Base-by-base conservation (phyloP, 2,113 vertebrate genomes). In the Symphodus melops region DNA sequence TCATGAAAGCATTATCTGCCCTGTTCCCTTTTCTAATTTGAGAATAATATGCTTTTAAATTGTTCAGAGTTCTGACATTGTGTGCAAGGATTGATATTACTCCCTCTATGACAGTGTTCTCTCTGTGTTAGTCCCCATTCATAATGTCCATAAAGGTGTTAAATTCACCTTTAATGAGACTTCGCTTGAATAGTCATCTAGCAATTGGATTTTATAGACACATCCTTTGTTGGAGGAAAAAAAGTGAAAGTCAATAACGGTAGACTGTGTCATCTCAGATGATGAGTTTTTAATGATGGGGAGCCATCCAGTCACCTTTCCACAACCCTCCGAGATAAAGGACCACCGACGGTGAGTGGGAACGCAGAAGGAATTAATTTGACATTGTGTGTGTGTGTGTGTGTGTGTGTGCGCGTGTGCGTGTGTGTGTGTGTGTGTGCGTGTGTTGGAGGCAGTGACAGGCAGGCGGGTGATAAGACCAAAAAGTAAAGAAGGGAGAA, bases 251-350 rank as follows among this genome's bases (percentile, higher is more conserved):
- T 88, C 86, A 84, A 89, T 87, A 87, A 85, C 46, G 46, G 72
- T 49, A 78, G 86, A 82, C 56, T 60, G 81, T 81, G 85, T 92
- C 85, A 88, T 86, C 81, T 81, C 53, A 85, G 72, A 88, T 85
- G 85, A 92, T 90, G 88, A 86, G 87, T 69, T 91, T 92, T 89
- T 88, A 90, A 92, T 91, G 88, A 91, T 17, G 37, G 85, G 77
- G 81, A 85, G 84, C 61, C 49, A 68, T 77, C 75, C 75, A 86
- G 86, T 88, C 90, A 90, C 89, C 79, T 87, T 85, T 83, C 60
- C 60, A 79, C 49, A 88, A 75, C 76, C 75, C 79, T 73, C 52
- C 60, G 85, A 89, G 90, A 88, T 88, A 86, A 86, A 84, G 54
- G 83, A 91, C 86, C 86, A 75, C 80, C 61, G 39, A 72, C 37